These are phyloP conservation scores for Ictalurus furcatus DNA, from an alignment of 2,113 vertebrate species.

Conservation along the genomic window DNA sequence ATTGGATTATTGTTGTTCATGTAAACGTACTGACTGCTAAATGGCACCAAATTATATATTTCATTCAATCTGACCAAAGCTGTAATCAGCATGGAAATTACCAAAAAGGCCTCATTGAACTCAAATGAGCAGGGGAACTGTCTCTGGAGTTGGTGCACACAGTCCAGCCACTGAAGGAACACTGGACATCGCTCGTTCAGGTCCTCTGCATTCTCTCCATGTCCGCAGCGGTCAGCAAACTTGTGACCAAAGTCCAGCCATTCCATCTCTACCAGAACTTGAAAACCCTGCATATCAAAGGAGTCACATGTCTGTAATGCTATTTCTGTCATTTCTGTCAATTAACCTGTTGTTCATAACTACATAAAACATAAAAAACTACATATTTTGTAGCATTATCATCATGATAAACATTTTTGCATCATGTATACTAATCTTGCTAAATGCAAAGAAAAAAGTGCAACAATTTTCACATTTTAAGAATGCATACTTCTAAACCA, in stretches of 20 bases:
- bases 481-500: neutral
- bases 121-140: constrained; percentile 99
- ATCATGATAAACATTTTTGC: neutral
- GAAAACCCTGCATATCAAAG: constrained; percentile 83
- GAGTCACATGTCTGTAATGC: neutral
- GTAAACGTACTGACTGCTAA: neutral
- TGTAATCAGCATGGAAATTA: constrained; percentile 57
- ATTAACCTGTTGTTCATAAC: neutral
- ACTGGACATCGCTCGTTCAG: constrained; percentile 95
- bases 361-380: neutral
- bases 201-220: constrained; percentile 93
- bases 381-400: neutral
- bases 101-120: constrained; percentile 98
- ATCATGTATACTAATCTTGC: neutral
- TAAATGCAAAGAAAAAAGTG: neutral
- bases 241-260: constrained; percentile 99
- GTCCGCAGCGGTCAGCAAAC: constrained; percentile 95
- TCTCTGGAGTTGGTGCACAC: constrained; percentile 96
- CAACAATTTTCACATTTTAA: neutral
- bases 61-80: neutral
- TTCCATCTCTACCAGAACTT: constrained; percentile 94
- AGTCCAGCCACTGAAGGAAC: constrained; percentile 98
- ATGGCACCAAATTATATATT: neutral
- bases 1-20: no score
- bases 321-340: no score